These are phyloP conservation scores for Oryctes rhinoceros DNA, from an alignment of 1,140 invertebrate species.

Conservation along the genomic window DNA sequence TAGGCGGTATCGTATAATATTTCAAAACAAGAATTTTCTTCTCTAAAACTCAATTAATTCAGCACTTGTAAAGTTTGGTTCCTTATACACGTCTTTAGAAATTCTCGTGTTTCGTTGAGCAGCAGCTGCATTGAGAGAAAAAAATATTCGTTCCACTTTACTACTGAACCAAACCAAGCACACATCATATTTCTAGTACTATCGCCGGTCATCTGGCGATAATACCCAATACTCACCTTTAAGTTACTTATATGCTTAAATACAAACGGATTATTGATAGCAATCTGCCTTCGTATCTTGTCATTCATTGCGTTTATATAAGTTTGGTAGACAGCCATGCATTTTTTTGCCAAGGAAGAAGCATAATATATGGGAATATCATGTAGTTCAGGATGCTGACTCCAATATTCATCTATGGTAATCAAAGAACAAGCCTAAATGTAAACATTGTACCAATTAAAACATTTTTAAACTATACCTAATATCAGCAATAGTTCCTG, in stretches of 20 bases:
- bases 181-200: too few species aligned
- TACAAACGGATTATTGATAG: conserved; percentile 98
- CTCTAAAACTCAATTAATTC: too few species aligned
- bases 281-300: conserved; percentile 93
- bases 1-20: too few species aligned
- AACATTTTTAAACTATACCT: conserved; percentile 61
- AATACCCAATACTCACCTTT: conserved; percentile 78
- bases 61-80: too few species aligned
- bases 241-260: conserved; percentile 99
- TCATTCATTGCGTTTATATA: conserved; percentile 99
- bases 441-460: conserved; percentile 16
- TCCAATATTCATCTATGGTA: conserved; percentile 94
- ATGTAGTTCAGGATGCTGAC: conserved; percentile 96
- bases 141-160: too few species aligned
- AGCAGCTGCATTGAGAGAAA: too few species aligned
- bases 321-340: conserved; percentile 99
- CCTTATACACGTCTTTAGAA: too few species aligned
- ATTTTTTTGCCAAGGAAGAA: conserved; percentile 98
- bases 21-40: too few species aligned
- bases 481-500: conserved; percentile 96
- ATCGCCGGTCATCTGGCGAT: too few species aligned
- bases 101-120: too few species aligned
- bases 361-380: conserved; percentile 99
- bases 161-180: too few species aligned
- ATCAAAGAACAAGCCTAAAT: neutral